Percentiles rank a stretch among this genome's conserved stretches.
These are phyloP conservation scores for Catostomus latipinnis DNA, from an alignment of 2,797 vertebrate genomes.

Conservation along the genomic window DNA sequence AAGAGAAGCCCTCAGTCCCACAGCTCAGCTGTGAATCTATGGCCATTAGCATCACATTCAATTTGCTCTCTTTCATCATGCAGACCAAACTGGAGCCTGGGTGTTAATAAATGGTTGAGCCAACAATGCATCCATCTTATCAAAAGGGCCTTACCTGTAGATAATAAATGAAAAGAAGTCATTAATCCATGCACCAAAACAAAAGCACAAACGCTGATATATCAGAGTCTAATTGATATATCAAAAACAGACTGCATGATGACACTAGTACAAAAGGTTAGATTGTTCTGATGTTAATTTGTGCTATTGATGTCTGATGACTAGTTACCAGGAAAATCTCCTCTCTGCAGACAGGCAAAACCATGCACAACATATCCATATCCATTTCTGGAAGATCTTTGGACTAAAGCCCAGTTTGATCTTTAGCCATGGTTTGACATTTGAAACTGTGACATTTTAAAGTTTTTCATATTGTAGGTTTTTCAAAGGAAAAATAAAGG, in stretches of 20 bases:
- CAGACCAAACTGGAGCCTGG: conserved; percentile 18
- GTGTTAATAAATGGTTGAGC: conserved; percentile 17
- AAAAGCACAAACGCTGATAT: conserved; percentile 24
- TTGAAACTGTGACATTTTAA: not conserved
- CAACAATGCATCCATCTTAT: conserved; percentile 12
- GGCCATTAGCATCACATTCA: conserved; percentile 30
- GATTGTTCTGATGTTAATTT: conserved; percentile 25
- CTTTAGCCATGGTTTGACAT: conserved; percentile 34
- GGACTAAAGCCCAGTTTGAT: conserved; percentile 27
- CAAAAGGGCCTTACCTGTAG: conserved; percentile 33
- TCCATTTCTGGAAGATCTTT: not conserved
- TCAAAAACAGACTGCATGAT: conserved; percentile 24
- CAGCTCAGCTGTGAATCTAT: conserved; percentile 12
- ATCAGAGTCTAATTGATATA: conserved; percentile 11
- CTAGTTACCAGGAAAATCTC: conserved; percentile 24
- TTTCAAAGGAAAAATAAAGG: too few species aligned
- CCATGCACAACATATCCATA: not conserved
- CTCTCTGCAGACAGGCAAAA: conserved; percentile 19
- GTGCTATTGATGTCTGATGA: conserved; percentile 39
- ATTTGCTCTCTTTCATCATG: conserved; percentile 38
- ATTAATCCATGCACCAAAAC: conserved; percentile 32
- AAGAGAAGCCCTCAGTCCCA: conserved; percentile 3
- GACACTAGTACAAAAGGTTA: conserved; percentile 24
- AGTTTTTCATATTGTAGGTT: too few species aligned
- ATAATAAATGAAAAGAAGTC: conserved; percentile 40